A percentile compares a stretch with the other conserved stretches of the same genome.
These are phyloP conservation scores for Leiothrix lutea DNA, from an alignment of 2,113 vertebrate genomes.

Conservation along the genomic window DNA sequence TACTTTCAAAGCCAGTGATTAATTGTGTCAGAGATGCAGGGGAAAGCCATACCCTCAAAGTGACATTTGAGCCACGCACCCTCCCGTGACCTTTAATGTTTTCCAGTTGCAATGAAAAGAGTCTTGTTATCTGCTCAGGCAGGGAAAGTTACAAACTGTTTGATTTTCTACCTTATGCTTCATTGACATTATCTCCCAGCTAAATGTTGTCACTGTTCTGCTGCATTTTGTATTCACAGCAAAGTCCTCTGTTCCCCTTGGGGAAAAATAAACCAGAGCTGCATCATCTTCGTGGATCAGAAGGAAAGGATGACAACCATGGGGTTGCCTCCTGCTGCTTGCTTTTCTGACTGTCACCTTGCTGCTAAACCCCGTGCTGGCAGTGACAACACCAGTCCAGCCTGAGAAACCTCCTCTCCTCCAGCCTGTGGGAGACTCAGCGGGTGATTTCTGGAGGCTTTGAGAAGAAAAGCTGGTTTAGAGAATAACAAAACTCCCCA, in stretches of 20 bases:
- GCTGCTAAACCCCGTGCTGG: not conserved
- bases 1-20: not conserved
- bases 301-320: not conserved
- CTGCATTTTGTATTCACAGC: not conserved
- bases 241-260: not conserved
- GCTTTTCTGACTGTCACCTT: not conserved
- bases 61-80: not conserved
- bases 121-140: not conserved
- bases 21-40: not conserved
- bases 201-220: not conserved
- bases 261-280: not conserved
- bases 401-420: not conserved
- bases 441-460: not conserved
- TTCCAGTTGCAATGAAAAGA: not conserved
- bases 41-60: not conserved
- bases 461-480: not conserved
- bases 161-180: not conserved
- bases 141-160: not conserved
- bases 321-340: not conserved
- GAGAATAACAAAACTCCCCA: not conserved
- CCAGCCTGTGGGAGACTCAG: accelerated
- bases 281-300: not conserved
- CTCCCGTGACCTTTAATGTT: not conserved
- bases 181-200: accelerated
- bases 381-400: not conserved